These are phyloP conservation scores for Cataglyphis livida DNA, from an alignment of 2,888 invertebrate species.

Conservation along the genomic window DNA sequence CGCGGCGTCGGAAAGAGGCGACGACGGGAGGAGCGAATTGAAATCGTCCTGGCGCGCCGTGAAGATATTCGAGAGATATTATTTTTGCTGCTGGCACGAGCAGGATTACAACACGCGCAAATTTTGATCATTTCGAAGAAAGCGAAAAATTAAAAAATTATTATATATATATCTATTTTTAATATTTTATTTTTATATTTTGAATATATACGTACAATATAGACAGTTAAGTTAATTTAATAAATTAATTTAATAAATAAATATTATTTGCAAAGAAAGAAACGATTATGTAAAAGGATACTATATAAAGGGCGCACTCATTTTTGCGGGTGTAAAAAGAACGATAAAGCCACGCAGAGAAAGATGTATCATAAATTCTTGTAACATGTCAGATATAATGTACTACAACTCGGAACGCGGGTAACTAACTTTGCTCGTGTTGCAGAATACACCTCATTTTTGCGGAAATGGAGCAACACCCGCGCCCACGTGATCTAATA, in stretches of 20 bases:
- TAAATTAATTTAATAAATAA: neutral
- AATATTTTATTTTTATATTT: neutral
- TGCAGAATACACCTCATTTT: conserved; percentile 48
- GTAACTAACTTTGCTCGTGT: conserved; percentile 43
- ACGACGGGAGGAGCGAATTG: conserved; percentile 21
- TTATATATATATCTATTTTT: neutral
- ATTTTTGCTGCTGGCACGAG: conserved; percentile 10
- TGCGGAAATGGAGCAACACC: conserved; percentile 37
- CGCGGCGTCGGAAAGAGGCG: conserved; percentile 5
- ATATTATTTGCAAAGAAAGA: neutral
- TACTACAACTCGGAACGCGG: conserved; percentile 48
- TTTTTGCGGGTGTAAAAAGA: conserved; percentile 10
- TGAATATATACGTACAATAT: neutral
- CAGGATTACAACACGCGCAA: neutral
- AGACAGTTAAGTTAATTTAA: neutral
- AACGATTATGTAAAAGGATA: neutral
- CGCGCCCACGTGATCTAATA: conserved; percentile 30
- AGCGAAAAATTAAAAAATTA: neutral
- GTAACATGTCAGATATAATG: conserved; percentile 38
- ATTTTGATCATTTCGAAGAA: neutral
- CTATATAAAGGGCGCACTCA: neutral
- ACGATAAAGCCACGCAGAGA: neutral
- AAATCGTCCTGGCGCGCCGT: conserved; percentile 12
- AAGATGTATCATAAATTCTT: conserved; percentile 51
- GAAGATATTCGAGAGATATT: neutral